Evolutionary conservation across 1,140 invertebrate genomes (phyloP).

Genomic region (Aleiodes sp.): DNA sequence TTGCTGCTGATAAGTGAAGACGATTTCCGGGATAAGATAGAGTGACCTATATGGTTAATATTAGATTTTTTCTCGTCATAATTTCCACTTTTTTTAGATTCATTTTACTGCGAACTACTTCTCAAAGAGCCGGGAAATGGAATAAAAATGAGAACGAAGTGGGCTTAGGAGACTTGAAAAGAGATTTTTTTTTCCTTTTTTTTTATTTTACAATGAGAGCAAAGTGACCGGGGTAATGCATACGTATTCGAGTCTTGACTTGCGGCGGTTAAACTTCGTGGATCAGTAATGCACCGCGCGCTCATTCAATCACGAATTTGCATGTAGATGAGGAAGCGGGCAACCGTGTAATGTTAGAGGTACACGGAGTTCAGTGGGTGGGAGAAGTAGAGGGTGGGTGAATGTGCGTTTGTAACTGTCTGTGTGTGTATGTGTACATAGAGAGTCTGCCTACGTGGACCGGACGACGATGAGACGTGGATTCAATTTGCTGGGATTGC

Average conservation of each 20-base stretch:
- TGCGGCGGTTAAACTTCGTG: conserved; percentile 27
- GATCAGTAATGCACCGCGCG: conserved; percentile 30
- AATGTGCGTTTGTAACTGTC: not conserved
- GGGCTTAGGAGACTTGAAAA: too few relatives aligned
- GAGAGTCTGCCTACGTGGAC: conserved; percentile 8
- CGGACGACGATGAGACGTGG: conserved; percentile 24
- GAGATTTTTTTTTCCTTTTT: too few relatives aligned
- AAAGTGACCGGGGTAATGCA: not conserved
- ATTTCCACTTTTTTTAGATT: too few relatives aligned
- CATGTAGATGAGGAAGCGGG: conserved; percentile 37
- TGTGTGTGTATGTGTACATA: not conserved
- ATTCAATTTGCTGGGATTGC: conserved; percentile 31
- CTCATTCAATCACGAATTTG: conserved; percentile 39
- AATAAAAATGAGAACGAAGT: too few relatives aligned
- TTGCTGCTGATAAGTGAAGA: not conserved
- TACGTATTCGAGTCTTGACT: conserved; percentile 23
- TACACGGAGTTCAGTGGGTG: not conserved
- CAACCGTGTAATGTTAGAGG: conserved; percentile 29
- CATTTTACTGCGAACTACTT: too few relatives aligned
- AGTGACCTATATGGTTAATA: too few relatives aligned
- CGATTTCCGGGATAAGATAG: conserved; percentile 6
- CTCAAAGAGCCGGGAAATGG: too few relatives aligned
- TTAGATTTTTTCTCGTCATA: too few relatives aligned
- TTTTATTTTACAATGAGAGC: too few relatives aligned
- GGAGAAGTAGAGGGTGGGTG: not conserved